These are phyloP conservation scores for Scaptomyza hsui DNA, from an alignment of 1,140 invertebrate genomes.

Conservation along the genomic window DNA sequence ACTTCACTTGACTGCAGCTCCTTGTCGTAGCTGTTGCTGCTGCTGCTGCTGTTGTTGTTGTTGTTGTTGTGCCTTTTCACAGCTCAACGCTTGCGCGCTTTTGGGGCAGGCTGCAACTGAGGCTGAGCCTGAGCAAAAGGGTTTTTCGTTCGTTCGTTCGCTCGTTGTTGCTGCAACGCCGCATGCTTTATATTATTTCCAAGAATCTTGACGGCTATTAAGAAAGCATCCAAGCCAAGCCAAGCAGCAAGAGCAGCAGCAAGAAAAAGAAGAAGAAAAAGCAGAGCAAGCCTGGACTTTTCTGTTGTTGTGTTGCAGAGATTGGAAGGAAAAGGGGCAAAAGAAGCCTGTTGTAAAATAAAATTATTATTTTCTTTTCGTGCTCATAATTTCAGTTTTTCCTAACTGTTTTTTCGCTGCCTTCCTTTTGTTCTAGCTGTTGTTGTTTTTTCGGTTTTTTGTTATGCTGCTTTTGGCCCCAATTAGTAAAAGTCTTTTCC, in stretches of 20 bases:
- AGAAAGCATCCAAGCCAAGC: slow-evolving; percentile 58
- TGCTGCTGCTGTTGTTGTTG: slow-evolving; percentile 16
- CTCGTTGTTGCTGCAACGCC: too few relatives aligned
- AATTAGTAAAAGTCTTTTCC: slow-evolving; percentile 76
- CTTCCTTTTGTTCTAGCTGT: too few relatives aligned
- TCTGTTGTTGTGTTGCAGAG: background rate
- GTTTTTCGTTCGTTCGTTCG: slow-evolving; percentile 16
- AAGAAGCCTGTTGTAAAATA: slow-evolving; percentile 58
- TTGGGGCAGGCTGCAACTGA: slow-evolving; percentile 18
- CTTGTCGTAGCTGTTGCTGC: slow-evolving; percentile 32
- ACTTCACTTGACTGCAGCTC: slow-evolving; percentile 75
- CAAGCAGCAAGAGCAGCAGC: slow-evolving; percentile 2
- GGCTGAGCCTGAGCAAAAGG: background rate
- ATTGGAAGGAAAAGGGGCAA: background rate
- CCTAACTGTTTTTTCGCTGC: slow-evolving; percentile 26
- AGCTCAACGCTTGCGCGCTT: slow-evolving; percentile 78
- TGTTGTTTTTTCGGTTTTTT: slow-evolving; percentile 4
- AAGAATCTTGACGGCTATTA: slow-evolving; percentile 78
- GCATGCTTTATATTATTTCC: slow-evolving; percentile 70
- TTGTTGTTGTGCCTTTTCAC: slow-evolving; percentile 67
- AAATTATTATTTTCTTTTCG: slow-evolving; percentile 82
- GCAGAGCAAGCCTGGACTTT: slow-evolving; percentile 1
- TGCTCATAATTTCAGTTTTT: slow-evolving; percentile 72
- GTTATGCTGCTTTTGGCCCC: slow-evolving; percentile 52
- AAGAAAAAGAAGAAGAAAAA: too few relatives aligned